These are phyloP conservation scores for Nibea coibor DNA, from an alignment of 2,113 vertebrate genomes.

Conservation along the genomic window DNA sequence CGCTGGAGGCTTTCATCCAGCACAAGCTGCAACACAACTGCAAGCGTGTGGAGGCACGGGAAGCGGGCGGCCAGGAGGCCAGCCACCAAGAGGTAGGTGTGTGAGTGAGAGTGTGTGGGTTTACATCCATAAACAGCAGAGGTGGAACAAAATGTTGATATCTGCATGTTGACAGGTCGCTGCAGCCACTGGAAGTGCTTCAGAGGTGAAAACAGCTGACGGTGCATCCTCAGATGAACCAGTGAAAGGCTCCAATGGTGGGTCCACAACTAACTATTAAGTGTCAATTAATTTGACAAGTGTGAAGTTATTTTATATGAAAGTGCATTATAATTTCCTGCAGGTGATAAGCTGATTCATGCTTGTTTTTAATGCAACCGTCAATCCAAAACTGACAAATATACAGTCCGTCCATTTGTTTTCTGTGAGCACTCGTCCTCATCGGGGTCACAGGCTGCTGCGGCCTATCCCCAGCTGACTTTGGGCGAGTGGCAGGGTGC, in stretches of 20 bases:
- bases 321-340: too few relatives aligned
- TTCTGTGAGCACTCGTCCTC: too few relatives aligned
- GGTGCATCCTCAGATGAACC: conserved; percentile 57
- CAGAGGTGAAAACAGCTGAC: conserved; percentile 60
- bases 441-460: too few relatives aligned
- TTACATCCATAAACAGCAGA: neutral
- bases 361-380: neutral
- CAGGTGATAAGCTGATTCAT: neutral
- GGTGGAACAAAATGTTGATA: neutral
- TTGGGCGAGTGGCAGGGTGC: too few relatives aligned
- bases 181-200: conserved; percentile 48
- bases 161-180: conserved; percentile 48
- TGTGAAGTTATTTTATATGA: too few relatives aligned
- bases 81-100: conserved; percentile 72
- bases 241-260: conserved; percentile 60
- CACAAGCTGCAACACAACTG: conserved; percentile 93
- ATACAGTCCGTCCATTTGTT: too few relatives aligned
- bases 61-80: conserved; percentile 70
- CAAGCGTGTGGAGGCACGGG: conserved; percentile 78
- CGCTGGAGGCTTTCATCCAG: conserved; percentile 95
- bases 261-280: neutral
- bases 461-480: too few relatives aligned
- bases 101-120: neutral
- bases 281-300: neutral
- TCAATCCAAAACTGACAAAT: neutral